Base-by-base conservation (phyloP, 2,888 invertebrate genomes). In the Stenolophus ochropezus region DNA sequence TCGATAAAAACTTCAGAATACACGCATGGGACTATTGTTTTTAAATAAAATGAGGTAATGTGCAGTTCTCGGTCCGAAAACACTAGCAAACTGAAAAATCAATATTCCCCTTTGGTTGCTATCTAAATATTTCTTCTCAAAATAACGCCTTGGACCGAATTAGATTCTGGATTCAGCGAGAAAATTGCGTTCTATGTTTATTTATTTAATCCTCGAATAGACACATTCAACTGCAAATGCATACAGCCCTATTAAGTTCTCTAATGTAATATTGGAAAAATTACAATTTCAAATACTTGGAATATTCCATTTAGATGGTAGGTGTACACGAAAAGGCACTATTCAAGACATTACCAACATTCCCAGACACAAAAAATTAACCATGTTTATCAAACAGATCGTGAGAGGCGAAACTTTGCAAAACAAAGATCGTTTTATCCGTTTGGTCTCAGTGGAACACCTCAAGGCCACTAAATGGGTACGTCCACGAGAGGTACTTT, bases 281-380 rank as follows among this genome's bases (percentile, higher is more conserved):
- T 61, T 61, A 61, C 56, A 18, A 25, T 61, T 61, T 61, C 21
- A 56, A 21, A 56, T 56, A 6, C 21, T 11, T n/a, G n/a, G n/a
- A n/a, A n/a, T n/a, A 1, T 20, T 53, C 0, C 20, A 18, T 5
- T 53, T 6, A 56, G 21, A 20, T 56, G 20, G 56, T 56, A 21
- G 21, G 23, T 8, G 25, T 61, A 61, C 61, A 61, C 21, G 61
- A 25, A 61, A 61, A 61, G 21, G 61, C 61, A 61, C 61, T 49
- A 75, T 53, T 33, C 33, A 74, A 53, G 74, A 21, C 74, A 53
- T 47, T 49, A 23, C 49, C 16, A 75, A 78, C 21, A 78, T 58
- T 78, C 78, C 49, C 78, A 78, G 78, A 78, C 78, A 65, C 49
- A 78, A 78, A 78, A 78, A 78, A 58, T 56, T 58, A 61, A 47